Evolutionary conservation across 1,140 invertebrate genomes (phyloP), one percentile per base, ranked within the genome.

Genomic region (Nylanderia fulva): DNA sequence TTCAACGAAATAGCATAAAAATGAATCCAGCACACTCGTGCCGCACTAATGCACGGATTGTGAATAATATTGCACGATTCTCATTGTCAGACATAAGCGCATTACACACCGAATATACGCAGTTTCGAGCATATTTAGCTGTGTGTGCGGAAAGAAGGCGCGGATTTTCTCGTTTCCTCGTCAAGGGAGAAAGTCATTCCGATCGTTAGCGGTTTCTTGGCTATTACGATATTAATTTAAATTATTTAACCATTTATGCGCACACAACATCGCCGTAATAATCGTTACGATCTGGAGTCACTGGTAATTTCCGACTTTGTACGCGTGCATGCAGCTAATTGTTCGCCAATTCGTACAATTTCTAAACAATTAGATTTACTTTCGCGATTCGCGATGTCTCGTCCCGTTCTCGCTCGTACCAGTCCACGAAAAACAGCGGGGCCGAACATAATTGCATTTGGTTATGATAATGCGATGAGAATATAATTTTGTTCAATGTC

Each of bases 191-290:
- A 83, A 87, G 72, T 27, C 29, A 77, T 72, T 86, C 61, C 74
- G 42, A 91, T 87, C 66, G 88, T 91, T 91, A 90, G 86, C 61
- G 83, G 18, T 86, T 91, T 86, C 80, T 74, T 79, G 71, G 61
- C 87, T 75, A 71, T 48, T 45, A 45, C 68, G 85, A 87, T 92
- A 90, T 90, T 88, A 92, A 92, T 91, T 92, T 90, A 85, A 93
- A 93, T 92, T 91, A 91, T 91, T 92, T 86, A 90, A 88, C 60
- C 86, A 64, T 87, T 90, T 86, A 89, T 80, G 84, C 66, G 54
- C 61, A 48, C 45, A 48, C 45, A 48, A 48, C 45, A 33, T 24
- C 64, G 63, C 42, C 52, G 52, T 85, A 86, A 89, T 88, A 66
- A 84, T 21, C 52, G 61, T 87, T 79, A 66, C 71, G 69, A 52